Base-by-base conservation (phyloP, 2,797 vertebrate species). In the Garrulus glandarius region DNA sequence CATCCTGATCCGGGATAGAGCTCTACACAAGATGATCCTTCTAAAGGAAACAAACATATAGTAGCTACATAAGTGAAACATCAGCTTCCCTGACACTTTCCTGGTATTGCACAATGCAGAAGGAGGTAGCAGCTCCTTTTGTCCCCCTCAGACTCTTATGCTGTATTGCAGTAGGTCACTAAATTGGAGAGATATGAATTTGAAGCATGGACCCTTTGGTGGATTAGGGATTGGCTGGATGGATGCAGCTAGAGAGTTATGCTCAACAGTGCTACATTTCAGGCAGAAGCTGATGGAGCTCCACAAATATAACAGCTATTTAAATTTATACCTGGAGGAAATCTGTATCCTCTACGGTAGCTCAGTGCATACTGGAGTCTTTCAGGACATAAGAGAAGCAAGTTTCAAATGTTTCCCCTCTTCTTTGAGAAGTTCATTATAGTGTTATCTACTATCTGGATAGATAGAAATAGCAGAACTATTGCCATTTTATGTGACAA, bases 241-340 rank as follows among this genome's bases (percentile, higher is more conserved):
- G 72, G 18, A 57, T 5, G 0, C 26, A 46, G 30, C 15, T 20
- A 10, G 39, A 46, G 12, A 5, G 6, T 9, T 53, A 13, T 53
- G 18, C 13, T 47, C 46, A 21, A 1, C 10, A 32, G 30, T 1
- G 0, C 18, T 12, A 3, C 1, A 11, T 36, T 65, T 52, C 39
- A 53, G 27, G 15, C 34, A 71, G 46, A 59, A 21, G 30, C 15
- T 36, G 18, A 29, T 60, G 26, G 21, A 71, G 3, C 5, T 59
- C 27, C n/a, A 63, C 18, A 70, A 65, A 39, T 5, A 23, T 7
- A 71, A 37, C 7, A 55, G 14, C 6, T 27, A 26, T 49, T 63
- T 76, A n/a, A 47, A 70, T 68, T 68, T 27, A 49, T 37, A 41
- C 22, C 11, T 60, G 78, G 20, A 59, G 8, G 13, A 85, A 67